A percentile compares a stretch with the other conserved stretches of the same genome.
phyloP scores from a whole-genome alignment of 2,888 invertebrate species.

The Ramazzottius varieornatus region DNA sequence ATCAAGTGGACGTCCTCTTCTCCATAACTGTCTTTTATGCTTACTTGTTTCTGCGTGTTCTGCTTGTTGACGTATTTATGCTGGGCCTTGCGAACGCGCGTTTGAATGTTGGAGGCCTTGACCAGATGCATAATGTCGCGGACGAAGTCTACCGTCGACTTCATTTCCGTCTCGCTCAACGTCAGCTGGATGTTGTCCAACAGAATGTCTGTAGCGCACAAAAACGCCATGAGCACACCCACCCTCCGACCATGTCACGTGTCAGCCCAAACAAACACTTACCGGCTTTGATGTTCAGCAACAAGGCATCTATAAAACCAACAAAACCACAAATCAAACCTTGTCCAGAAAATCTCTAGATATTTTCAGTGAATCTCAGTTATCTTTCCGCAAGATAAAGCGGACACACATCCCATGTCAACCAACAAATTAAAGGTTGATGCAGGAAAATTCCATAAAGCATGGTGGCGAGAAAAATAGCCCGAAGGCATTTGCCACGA shows the following conservation, averaged over 20 bases:
- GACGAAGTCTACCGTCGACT: not conserved
- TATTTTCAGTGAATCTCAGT: not conserved
- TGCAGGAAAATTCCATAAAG: no score
- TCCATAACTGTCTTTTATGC: no score
- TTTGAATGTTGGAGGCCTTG: not conserved
- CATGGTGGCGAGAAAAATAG: no score
- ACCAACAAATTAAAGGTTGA: no score
- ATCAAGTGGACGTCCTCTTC: no score
- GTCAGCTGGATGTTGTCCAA: not conserved
- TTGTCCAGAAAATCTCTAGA: not conserved
- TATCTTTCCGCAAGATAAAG: no score
- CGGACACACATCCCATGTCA: no score
- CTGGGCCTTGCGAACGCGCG: not conserved
- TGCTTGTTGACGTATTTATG: not conserved
- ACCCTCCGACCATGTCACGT: no score
- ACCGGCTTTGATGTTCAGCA: not conserved
- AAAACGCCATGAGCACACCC: no score
- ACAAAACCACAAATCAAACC: not conserved
- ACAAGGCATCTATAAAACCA: not conserved
- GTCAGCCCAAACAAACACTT: not conserved
- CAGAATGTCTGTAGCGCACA: not conserved
- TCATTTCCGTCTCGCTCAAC: not conserved
- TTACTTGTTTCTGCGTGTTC: not conserved
- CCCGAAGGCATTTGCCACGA: no score
- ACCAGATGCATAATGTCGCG: not conserved